A percentile compares a stretch with the other conserved stretches of the same genome.
These are phyloP conservation scores for Tethea ocularis DNA, from an alignment of 2,888 invertebrate species.

Conservation along the genomic window DNA sequence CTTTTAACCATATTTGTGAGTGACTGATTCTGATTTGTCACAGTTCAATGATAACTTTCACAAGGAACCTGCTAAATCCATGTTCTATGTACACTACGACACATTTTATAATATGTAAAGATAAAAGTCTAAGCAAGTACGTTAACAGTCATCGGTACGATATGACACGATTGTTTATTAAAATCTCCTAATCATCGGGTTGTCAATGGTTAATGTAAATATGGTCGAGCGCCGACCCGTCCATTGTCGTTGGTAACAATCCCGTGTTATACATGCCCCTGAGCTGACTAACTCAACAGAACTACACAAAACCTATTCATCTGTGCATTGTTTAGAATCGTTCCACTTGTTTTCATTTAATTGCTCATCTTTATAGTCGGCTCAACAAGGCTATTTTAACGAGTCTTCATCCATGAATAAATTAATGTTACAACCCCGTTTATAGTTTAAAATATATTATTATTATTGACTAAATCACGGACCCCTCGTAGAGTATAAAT, in stretches of 20 bases:
- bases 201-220: slow-evolving; percentile 58
- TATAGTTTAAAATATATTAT: neutral
- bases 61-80: too few relatives aligned
- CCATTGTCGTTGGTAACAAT: slow-evolving; percentile 72
- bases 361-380: slow-evolving; percentile 5
- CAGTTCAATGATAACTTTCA: too few relatives aligned
- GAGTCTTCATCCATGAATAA: neutral
- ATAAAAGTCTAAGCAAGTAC: slow-evolving; percentile 36
- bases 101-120: neutral
- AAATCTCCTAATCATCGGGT: slow-evolving; percentile 61
- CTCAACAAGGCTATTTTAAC: neutral
- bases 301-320: slow-evolving; percentile 40
- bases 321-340: slow-evolving; percentile 34
- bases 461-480: neutral
- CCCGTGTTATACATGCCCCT: slow-evolving; percentile 70
- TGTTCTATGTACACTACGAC: neutral
- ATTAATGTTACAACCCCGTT: too few relatives aligned
- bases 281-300: slow-evolving; percentile 55
- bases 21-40: too few relatives aligned
- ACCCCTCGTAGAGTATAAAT: neutral
- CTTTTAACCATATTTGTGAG: too few relatives aligned
- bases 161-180: slow-evolving; percentile 63
- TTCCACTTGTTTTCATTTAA: slow-evolving; percentile 16
- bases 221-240: slow-evolving; percentile 49
- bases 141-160: slow-evolving; percentile 45